A percentile compares a stretch with the other conserved stretches of the same genome.
Evolutionary conservation across 2,113 vertebrate species (phyloP).

Genomic region (Aramus guarauna): DNA sequence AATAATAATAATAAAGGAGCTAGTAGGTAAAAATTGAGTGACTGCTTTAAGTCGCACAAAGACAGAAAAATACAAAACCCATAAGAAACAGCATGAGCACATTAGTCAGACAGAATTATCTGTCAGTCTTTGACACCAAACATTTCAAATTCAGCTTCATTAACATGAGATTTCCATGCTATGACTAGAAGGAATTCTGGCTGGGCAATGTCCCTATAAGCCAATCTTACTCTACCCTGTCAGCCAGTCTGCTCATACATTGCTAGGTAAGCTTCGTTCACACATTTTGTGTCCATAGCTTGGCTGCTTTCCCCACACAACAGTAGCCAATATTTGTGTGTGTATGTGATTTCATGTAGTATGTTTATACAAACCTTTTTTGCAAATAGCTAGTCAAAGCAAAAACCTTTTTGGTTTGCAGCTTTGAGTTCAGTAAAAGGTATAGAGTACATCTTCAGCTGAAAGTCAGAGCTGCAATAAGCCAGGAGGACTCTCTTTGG

Average conservation of each 20-base stretch:
- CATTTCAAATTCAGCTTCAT: neutral
- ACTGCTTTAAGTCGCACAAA: neutral
- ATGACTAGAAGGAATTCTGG: neutral
- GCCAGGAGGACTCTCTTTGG: neutral
- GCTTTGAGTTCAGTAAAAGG: neutral
- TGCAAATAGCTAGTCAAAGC: neutral
- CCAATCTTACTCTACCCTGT: neutral
- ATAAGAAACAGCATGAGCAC: neutral
- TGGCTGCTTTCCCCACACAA: neutral
- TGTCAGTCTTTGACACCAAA: neutral
- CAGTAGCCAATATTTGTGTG: rapidly evolving
- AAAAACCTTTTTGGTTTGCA: neutral
- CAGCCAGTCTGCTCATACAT: neutral
- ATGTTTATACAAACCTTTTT: neutral
- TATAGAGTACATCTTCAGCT: neutral
- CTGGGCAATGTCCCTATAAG: neutral
- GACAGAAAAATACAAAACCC: neutral
- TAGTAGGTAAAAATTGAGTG: neutral
- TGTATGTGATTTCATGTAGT: neutral
- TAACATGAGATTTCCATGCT: neutral
- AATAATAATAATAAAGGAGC: neutral
- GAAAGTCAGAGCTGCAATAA: neutral
- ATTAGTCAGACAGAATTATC: neutral
- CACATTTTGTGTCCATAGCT: neutral
- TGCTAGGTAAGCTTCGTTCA: neutral